Evolutionary conservation across 2,888 invertebrate species (phyloP), one percentile per base, ranked within the genome.

Genomic region (Quadroppia sp.): DNA sequence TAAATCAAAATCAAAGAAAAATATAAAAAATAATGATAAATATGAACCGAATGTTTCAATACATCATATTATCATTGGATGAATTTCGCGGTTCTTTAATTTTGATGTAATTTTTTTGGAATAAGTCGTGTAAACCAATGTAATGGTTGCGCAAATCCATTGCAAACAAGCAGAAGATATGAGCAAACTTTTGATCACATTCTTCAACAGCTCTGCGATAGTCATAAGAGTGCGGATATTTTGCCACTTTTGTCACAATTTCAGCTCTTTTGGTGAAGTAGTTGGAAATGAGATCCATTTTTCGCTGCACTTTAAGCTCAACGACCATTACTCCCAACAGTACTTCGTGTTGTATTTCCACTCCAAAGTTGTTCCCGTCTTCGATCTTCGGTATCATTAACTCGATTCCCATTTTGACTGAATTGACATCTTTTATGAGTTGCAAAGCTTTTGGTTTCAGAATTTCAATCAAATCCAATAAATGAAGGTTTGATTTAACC

Each of bases 381-480:
- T 61, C 61, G 1, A 61, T 30, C 32, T 61, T 61, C 3, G 30
- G 61, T 2, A 61, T n/a, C 61, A 32, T 61, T n/a, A 61, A 32
- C 11, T 2, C 9, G n/a, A 32, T 32, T 9, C 30, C 30, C 17
- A 61, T 30, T 17, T 61, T 61, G 3, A 61, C 30, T 2, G 7
- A 61, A 61, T 30, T 28, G 2, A 25, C 15, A 3, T 61, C 32
- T 23, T 56, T 56, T 56, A 56, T 23, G 20, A 56, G 25, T 56
- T 28, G 56, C 56, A 56, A 56, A 23, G 56, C 28, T 23, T 20
- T 56, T 56, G 56, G 56, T 56, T 56, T 56, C 23, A 56, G 23
- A 23, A 56, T n/a, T 4, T n/a, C 25, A 11, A 56, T 25, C 56
- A 56, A 56, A 20, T 56, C 25, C 2, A 23, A 25, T 11, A 56